phyloP scores from a whole-genome alignment of 2,888 invertebrate species.

The Ectemnius continuus region DNA sequence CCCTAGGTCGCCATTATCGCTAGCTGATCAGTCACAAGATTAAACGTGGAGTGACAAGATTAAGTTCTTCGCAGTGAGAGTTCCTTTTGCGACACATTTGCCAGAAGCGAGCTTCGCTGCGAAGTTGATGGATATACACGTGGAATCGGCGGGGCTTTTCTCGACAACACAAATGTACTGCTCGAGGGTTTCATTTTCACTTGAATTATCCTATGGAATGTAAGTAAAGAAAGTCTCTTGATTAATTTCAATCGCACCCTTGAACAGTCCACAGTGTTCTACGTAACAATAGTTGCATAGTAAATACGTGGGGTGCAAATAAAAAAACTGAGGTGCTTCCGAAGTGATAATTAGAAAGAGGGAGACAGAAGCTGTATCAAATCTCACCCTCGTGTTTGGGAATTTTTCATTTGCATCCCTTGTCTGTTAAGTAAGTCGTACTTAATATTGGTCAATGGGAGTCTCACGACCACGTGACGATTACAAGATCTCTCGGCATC shows the following conservation, averaged over 20 bases:
- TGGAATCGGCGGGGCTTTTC: background rate
- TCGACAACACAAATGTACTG: too few species aligned
- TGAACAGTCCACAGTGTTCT: slow-evolving; percentile 25
- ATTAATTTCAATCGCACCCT: background rate
- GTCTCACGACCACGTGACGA: slow-evolving; percentile 20
- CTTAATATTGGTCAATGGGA: slow-evolving; percentile 19
- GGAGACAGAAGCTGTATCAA: slow-evolving; percentile 14
- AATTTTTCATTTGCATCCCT: slow-evolving; percentile 43
- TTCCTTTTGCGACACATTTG: slow-evolving; percentile 12
- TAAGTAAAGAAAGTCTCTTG: too few species aligned
- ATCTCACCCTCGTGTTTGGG: slow-evolving; percentile 7
- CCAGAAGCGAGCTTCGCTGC: slow-evolving; percentile 22
- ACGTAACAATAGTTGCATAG: slow-evolving; percentile 23
- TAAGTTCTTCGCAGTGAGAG: slow-evolving; percentile 21
- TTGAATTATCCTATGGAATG: too few species aligned
- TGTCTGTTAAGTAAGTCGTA: slow-evolving; percentile 17
- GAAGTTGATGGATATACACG: slow-evolving; percentile 26
- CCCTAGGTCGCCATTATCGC: slow-evolving; percentile 28
- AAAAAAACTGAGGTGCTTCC: slow-evolving; percentile 26
- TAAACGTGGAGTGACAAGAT: slow-evolving; percentile 41
- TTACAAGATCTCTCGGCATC: slow-evolving; percentile 31
- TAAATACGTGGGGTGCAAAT: slow-evolving; percentile 34
- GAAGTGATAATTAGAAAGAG: slow-evolving; percentile 10
- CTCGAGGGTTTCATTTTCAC: too few species aligned
- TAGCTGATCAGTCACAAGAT: slow-evolving; percentile 49